Percentiles rank a stretch among this genome's conserved stretches.
phyloP scores from a whole-genome alignment of 2,888 invertebrate species.

The Ormyrus nitidulus region DNA sequence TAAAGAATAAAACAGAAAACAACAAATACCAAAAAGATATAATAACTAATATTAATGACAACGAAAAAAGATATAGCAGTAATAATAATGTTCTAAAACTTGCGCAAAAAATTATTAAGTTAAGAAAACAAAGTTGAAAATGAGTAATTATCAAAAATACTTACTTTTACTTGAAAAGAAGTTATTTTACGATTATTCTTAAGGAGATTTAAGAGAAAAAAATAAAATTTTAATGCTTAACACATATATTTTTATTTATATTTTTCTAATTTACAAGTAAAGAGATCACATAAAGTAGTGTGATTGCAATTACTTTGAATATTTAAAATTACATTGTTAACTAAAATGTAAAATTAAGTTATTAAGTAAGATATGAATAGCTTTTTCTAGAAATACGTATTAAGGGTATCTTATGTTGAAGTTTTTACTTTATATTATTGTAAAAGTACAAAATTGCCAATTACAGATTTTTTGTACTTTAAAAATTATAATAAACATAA shows the following conservation, averaged over 20 bases:
- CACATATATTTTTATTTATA: constrained; percentile 33
- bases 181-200: no score
- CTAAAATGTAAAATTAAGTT: constrained; percentile 20
- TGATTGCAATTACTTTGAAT: neutral
- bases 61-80: no score
- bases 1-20: no score
- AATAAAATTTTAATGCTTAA: no score
- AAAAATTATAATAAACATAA: constrained; percentile 9
- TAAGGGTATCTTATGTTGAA: constrained; percentile 7
- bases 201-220: no score
- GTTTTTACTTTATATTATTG: constrained; percentile 32
- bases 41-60: no score
- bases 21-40: no score
- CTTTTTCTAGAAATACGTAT: constrained; percentile 1
- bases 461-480: constrained; percentile 44
- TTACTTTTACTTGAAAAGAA: no score
- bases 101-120: no score
- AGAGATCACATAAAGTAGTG: constrained; percentile 45
- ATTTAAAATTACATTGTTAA: constrained; percentile 17
- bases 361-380: constrained; percentile 29
- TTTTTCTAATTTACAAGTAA: constrained; percentile 8
- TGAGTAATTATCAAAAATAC: no score
- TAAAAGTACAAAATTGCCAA: constrained; percentile 19
- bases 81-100: no score
- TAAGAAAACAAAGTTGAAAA: no score